These are phyloP conservation scores for Drosophila histrio DNA, from an alignment of 2,888 invertebrate species.

Conservation along the genomic window DNA sequence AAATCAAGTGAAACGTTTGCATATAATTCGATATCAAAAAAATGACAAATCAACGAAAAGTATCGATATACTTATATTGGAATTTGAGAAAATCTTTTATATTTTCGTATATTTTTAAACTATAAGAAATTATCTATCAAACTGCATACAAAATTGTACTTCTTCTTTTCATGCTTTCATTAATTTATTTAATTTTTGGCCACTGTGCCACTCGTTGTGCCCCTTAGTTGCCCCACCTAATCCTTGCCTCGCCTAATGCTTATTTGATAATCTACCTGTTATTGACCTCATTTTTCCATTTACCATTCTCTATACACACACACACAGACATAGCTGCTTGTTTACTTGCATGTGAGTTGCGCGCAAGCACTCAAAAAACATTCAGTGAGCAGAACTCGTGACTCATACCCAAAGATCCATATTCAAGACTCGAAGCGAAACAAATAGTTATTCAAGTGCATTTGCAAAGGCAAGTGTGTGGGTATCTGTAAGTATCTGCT, in stretches of 20 bases:
- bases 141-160: too few species aligned
- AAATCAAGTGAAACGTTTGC: too few species aligned
- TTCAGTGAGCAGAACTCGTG: not conserved
- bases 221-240: not conserved
- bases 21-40: too few species aligned
- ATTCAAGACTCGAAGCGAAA: constrained; percentile 2
- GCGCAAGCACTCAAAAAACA: constrained; percentile 13
- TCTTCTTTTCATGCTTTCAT: too few species aligned
- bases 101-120: too few species aligned
- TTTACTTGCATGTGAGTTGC: constrained; percentile 45
- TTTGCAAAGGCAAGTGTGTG: not conserved
- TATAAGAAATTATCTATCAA: too few species aligned
- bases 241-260: constrained; percentile 54
- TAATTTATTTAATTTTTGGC: too few species aligned
- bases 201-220: not conserved
- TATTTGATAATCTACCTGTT: constrained; percentile 81
- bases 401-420: not conserved
- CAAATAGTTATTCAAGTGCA: not conserved
- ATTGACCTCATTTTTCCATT: constrained; percentile 76
- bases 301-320: constrained; percentile 24
- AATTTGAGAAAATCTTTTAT: too few species aligned
- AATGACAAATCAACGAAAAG: too few species aligned
- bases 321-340: constrained; percentile 39
- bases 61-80: too few species aligned
- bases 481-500: not conserved